These are phyloP conservation scores for Hycleus cichorii DNA, from an alignment of 1,140 invertebrate species.

Conservation along the genomic window DNA sequence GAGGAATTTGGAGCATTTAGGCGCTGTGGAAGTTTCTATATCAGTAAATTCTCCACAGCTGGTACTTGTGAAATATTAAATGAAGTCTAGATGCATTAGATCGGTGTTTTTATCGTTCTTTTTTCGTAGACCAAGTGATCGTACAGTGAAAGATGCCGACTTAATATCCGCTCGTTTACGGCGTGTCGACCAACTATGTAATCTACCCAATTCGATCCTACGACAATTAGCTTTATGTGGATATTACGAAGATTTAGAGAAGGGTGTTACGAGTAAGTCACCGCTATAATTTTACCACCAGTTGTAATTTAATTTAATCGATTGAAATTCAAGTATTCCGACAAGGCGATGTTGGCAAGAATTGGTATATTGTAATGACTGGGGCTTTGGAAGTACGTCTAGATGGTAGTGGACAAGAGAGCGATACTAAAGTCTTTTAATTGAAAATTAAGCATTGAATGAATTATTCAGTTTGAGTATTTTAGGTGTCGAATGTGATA, in stretches of 20 bases:
- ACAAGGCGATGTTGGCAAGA: slow-evolving; percentile 67
- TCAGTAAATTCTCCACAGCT: no score
- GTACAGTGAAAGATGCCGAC: slow-evolving; percentile 63
- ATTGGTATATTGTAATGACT: slow-evolving; percentile 69
- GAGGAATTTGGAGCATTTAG: no score
- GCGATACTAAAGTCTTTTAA: slow-evolving; percentile 46
- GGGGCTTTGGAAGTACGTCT: slow-evolving; percentile 62
- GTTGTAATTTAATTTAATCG: neutral
- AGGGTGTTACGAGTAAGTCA: slow-evolving; percentile 68
- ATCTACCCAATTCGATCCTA: slow-evolving; percentile 61
- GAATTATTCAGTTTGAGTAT: slow-evolving; percentile 16
- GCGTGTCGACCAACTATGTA: slow-evolving; percentile 56
- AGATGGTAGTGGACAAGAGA: slow-evolving; percentile 44
- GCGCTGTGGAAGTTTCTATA: no score
- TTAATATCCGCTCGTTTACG: slow-evolving; percentile 54
- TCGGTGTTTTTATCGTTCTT: no score
- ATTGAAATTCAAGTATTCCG: slow-evolving; percentile 55
- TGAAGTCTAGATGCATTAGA: no score
- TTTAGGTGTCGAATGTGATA: slow-evolving; percentile 40
- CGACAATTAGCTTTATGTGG: slow-evolving; percentile 66
- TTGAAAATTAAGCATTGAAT: no score
- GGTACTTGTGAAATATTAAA: no score
- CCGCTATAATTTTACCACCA: neutral
- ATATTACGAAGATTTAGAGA: slow-evolving; percentile 71
- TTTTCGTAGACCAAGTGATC: slow-evolving; percentile 56